Conservation (phyloP, 2,113 vertebrate species). For the Catharus bicknelli region DNA sequence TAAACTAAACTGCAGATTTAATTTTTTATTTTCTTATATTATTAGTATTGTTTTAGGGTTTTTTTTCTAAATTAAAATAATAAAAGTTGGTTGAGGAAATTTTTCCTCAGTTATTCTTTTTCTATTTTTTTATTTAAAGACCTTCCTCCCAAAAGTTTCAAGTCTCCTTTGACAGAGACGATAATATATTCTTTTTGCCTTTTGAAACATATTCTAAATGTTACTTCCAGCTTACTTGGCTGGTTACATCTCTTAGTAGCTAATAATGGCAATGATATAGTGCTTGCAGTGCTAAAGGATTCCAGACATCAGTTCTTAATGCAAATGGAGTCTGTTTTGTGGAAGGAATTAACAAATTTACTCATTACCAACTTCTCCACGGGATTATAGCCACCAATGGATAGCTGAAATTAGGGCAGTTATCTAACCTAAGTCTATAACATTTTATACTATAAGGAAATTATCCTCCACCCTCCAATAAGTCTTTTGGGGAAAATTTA, state of each 20-base stretch:
- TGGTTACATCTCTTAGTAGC: not conserved
- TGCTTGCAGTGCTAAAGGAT: not conserved
- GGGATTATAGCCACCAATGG: slow-evolving; percentile 13
- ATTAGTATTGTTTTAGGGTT: not conserved
- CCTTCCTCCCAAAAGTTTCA: not conserved
- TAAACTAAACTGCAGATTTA: not conserved
- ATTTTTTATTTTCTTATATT: not conserved
- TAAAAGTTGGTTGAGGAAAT: rapidly evolving
- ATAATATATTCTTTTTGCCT: not conserved
- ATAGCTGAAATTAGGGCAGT: slow-evolving; percentile 16
- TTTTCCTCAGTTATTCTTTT: not conserved
- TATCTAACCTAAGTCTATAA: slow-evolving; percentile 11
- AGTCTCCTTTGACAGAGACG: not conserved
- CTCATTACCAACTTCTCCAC: slow-evolving; percentile 1
- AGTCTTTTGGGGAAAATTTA: not conserved
- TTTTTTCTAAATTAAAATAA: not conserved
- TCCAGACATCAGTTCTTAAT: not conserved
- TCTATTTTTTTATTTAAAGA: not conserved
- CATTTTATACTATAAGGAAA: slow-evolving; percentile 17
- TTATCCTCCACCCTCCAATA: not conserved
- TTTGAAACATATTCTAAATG: not conserved
- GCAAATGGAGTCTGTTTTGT: slow-evolving; percentile 6
- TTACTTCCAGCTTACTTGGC: not conserved
- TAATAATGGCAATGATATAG: not conserved
- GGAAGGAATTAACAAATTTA: slow-evolving; percentile 31